phyloP scores from a whole-genome alignment of 2,888 invertebrate species.

The Hirtodrosophila histrioides region DNA sequence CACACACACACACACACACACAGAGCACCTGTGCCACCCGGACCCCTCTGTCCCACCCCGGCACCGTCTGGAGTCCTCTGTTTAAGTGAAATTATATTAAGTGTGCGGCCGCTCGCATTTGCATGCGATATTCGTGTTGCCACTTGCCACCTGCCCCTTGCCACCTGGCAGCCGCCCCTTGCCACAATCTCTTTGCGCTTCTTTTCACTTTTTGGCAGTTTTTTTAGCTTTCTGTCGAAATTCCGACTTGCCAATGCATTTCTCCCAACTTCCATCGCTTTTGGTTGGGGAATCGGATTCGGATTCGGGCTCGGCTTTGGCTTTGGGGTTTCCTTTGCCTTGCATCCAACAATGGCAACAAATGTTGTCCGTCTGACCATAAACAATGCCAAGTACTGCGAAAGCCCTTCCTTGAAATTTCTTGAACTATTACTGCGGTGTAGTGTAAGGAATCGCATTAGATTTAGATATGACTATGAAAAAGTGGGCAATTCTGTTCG shows the following conservation, averaged over 20 bases:
- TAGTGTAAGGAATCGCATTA: too few species aligned
- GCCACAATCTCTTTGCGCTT: conserved; percentile 22
- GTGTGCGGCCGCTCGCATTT: conserved; percentile 74
- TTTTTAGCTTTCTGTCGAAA: conserved; percentile 18
- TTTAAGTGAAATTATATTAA: conserved; percentile 80
- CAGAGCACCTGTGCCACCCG: neutral
- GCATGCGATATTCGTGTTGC: conserved; percentile 71
- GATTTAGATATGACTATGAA: too few species aligned
- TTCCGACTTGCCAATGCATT: conserved; percentile 35
- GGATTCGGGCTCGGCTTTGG: conserved; percentile 21
- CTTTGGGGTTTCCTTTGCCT: conserved; percentile 20
- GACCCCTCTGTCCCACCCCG: neutral
- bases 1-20: conserved; percentile 12
- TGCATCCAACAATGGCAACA: conserved; percentile 14
- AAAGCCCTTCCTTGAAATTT: too few species aligned
- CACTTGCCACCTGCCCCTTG: conserved; percentile 15
- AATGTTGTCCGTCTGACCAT: conserved; percentile 8
- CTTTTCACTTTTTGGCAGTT: conserved; percentile 12
- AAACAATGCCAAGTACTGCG: too few species aligned
- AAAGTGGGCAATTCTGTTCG: too few species aligned
- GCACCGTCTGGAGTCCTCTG: conserved; percentile 31
- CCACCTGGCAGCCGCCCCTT: neutral
- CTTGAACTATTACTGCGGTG: too few species aligned
- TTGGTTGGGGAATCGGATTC: conserved; percentile 34
- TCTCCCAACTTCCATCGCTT: neutral